These are phyloP conservation scores for Notothenia rossii DNA, from an alignment of 2,113 vertebrate genomes.

Conservation along the genomic window DNA sequence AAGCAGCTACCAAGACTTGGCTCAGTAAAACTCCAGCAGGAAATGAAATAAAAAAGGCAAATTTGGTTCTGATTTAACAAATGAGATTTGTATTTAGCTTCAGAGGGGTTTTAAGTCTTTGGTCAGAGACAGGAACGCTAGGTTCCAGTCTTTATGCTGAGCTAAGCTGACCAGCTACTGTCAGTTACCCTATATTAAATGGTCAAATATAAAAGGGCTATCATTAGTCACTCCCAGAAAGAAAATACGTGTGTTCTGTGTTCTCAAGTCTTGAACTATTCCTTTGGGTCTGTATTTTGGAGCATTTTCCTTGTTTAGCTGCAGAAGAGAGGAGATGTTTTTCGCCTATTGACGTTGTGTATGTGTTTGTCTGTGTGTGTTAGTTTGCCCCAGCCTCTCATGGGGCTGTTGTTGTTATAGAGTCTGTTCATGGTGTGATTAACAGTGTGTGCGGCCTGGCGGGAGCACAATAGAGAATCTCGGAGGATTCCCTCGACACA, in stretches of 20 bases:
- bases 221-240: background rate
- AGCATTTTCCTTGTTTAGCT: slow-evolving; percentile 31
- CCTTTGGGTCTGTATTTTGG: slow-evolving; percentile 15
- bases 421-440: slow-evolving; percentile 79
- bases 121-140: background rate
- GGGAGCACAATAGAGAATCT: slow-evolving; percentile 77
- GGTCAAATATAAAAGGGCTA: background rate
- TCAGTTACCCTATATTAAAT: background rate
- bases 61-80: too few species aligned
- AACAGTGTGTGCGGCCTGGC: slow-evolving; percentile 74
- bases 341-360: slow-evolving; percentile 25
- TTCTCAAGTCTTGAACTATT: slow-evolving; percentile 1
- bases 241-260: background rate
- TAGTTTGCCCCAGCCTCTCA: slow-evolving; percentile 59
- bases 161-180: background rate
- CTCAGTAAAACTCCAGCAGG: too few species aligned
- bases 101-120: background rate
- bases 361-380: slow-evolving; percentile 32
- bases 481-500: slow-evolving; percentile 71
- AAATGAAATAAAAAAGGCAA: too few species aligned
- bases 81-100: too few species aligned
- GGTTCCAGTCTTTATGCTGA: background rate
- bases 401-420: slow-evolving; percentile 73
- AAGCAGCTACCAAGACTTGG: background rate
- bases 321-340: slow-evolving; percentile 12